These are phyloP conservation scores for Tadarida brasiliensis DNA, from an alignment of 2,797 vertebrate genomes.

Conservation along the genomic window DNA sequence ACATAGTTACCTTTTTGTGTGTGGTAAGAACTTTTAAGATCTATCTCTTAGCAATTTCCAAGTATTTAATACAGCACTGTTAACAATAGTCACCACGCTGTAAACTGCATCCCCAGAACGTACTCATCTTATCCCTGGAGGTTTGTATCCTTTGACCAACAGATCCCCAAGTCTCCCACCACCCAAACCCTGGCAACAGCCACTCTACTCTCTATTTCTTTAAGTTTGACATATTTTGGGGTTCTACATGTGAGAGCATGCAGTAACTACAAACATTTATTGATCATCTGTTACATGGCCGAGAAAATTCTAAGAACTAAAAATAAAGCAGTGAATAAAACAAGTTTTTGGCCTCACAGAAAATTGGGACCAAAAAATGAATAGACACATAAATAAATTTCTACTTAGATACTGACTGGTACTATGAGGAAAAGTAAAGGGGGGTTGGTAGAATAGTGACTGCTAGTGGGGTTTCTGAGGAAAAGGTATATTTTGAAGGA, in stretches of 20 bases:
- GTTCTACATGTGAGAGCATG: background rate
- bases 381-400: background rate
- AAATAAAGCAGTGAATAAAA: background rate
- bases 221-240: background rate
- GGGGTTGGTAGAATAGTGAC: background rate
- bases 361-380: background rate
- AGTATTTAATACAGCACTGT: background rate
- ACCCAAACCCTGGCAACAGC: background rate
- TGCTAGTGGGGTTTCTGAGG: rapidly evolving
- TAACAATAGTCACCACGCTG: background rate
- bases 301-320: background rate
- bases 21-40: background rate
- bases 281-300: background rate
- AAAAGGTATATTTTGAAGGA: background rate
- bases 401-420: background rate
- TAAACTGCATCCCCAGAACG: background rate
- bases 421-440: background rate
- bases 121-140: background rate
- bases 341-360: background rate
- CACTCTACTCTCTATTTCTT: background rate
- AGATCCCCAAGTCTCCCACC: background rate
- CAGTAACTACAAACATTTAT: background rate
- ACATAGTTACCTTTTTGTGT: background rate
- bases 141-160: background rate
- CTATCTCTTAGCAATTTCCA: background rate